Evolutionary conservation across 1,140 invertebrate genomes (phyloP).

Genomic region (Delia radicum): DNA sequence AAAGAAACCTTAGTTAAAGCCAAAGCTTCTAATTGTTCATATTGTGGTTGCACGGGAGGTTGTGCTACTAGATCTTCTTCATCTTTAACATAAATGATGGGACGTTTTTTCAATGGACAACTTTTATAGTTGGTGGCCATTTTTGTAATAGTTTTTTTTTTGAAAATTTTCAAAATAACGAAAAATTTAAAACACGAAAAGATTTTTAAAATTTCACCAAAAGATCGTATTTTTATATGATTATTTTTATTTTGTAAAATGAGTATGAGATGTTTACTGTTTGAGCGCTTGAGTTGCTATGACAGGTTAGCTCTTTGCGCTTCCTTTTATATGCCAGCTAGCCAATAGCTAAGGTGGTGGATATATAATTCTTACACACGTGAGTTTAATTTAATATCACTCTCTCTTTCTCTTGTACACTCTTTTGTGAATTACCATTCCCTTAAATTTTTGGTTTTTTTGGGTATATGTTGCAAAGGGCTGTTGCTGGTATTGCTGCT

Average conservation of each 20-base stretch:
- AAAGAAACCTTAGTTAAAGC: constrained; percentile 31
- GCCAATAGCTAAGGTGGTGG: constrained; percentile 12
- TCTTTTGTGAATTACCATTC: no score
- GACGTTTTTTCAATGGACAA: constrained; percentile 87
- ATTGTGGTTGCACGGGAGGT: constrained; percentile 12
- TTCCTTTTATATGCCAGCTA: constrained; percentile 47
- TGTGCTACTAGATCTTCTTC: background rate
- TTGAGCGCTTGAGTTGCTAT: constrained; percentile 50
- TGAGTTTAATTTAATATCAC: background rate
- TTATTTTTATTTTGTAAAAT: background rate
- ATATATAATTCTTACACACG: background rate
- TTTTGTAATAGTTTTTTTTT: constrained; percentile 25
- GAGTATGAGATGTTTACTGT: constrained; percentile 44
- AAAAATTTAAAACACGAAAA: background rate
- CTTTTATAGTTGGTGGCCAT: constrained; percentile 66
- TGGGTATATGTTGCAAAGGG: no score
- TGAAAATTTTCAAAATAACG: constrained; percentile 9
- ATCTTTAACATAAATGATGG: constrained; percentile 66
- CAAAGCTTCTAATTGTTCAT: constrained; percentile 47
- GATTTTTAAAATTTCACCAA: background rate
- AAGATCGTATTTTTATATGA: background rate
- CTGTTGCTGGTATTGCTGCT: background rate
- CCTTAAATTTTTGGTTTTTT: no score
- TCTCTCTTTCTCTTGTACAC: background rate
- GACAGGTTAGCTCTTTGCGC: constrained; percentile 47